Conservation (phyloP, 2,113 vertebrate species). For the Panthera tigris region DNA sequence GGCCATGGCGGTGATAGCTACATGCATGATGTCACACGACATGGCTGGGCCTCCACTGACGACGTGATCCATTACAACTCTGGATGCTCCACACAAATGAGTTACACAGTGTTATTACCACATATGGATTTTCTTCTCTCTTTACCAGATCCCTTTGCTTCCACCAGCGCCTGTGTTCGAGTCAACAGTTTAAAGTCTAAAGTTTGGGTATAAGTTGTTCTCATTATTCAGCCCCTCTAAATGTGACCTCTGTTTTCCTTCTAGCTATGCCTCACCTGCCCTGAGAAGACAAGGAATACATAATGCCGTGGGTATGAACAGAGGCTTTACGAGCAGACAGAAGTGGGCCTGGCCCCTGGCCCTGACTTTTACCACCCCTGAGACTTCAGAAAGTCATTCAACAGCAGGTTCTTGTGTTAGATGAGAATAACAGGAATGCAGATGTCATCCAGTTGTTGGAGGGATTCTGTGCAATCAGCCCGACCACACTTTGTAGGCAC, state of each 20-base stretch:
- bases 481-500: background rate
- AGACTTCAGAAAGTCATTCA: background rate
- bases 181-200: background rate
- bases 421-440: background rate
- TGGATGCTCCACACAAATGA: background rate
- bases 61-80: rapidly evolving
- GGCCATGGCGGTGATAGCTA: background rate
- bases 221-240: background rate
- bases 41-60: background rate
- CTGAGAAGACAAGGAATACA: rapidly evolving
- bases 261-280: background rate
- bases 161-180: background rate
- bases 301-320: rapidly evolving
- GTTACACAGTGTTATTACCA: no score
- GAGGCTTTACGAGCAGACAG: background rate
- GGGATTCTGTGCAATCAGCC: background rate
- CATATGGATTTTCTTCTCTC: background rate
- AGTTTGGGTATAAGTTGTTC: background rate
- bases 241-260: background rate
- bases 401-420: background rate
- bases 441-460: background rate
- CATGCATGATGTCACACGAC: background rate
- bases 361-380: background rate
- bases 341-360: no score
- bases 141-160: background rate